phyloP scores from a whole-genome alignment of 2,797 vertebrate species.

The Hyperoplus immaculatus region DNA sequence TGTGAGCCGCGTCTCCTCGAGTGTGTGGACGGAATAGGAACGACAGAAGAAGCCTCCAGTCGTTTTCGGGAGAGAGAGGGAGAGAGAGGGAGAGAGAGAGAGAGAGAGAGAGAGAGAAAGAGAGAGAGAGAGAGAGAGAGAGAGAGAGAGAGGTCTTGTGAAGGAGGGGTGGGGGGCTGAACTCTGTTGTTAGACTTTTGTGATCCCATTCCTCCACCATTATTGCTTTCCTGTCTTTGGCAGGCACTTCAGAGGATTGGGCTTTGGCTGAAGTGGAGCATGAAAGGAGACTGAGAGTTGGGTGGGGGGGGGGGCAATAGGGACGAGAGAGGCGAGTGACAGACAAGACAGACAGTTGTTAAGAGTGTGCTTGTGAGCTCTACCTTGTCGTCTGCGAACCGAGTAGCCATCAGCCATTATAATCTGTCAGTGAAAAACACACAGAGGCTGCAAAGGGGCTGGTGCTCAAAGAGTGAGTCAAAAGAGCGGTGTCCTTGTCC shows the following conservation, averaged over 20 bases:
- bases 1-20: conserved; percentile 27
- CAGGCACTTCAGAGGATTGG: conserved; percentile 84
- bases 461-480: conserved; percentile 56
- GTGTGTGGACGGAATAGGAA: conserved; percentile 47
- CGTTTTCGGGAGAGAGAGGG: conserved; percentile 6
- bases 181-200: conserved; percentile 30
- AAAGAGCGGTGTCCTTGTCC: conserved; percentile 50
- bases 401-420: conserved; percentile 44
- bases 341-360: conserved; percentile 19
- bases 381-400: conserved; percentile 42
- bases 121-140: conserved; percentile 20
- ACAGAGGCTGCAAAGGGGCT: conserved; percentile 54
- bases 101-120: conserved; percentile 9
- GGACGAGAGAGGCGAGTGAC: conserved; percentile 28
- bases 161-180: conserved; percentile 11
- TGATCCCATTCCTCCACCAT: conserved; percentile 48
- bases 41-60: conserved; percentile 15
- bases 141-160: conserved; percentile 29
- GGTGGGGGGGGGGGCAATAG: neutral
- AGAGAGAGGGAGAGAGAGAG: neutral
- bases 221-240: conserved; percentile 81
- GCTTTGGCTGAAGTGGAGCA: conserved; percentile 77
- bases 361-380: conserved; percentile 71
- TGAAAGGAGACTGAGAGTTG: conserved; percentile 28
- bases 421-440: conserved; percentile 49